Base-by-base conservation (phyloP, 1,140 invertebrate genomes). In the Arion vulgaris region DNA sequence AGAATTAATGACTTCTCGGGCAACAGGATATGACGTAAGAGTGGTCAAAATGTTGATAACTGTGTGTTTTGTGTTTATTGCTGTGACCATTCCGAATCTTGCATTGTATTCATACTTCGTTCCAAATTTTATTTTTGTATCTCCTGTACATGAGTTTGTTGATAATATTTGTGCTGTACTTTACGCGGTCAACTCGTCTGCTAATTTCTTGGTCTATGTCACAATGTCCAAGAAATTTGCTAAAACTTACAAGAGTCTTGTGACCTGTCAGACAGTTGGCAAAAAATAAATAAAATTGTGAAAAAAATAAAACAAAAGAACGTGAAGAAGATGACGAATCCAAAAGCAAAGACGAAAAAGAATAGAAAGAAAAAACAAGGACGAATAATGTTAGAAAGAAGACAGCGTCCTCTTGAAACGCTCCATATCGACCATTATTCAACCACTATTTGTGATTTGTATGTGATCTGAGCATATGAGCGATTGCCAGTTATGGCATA, bases 21-120 rank as follows among this genome's bases (percentile, higher is more conserved):
- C 9, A 34, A 19, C 68, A 13, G 68, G 28, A 36, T 32, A 36
- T 71, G 32, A 71, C n/a, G 68, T 34, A 4, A 71, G 26, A 36
- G 68, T 71, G 9, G 68, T 71, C 32, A 71, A 71, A 71, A 71
- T 71, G 68, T 23, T 71, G 32, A 26, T 71, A 7, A 71, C 68
- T 32, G 68, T 71, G 32, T 71, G 68, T 71, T 34, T 39, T 71
- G 26, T 71, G 15, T 71, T 17, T 26, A 9, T 71, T 26, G 15
- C 38, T 39, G 68, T 71, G 9, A 9, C 68, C 68, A 71, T 71
- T 34, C 68, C 68, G 34, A 71, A 11, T 19, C 32, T 71, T 19
- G 38, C n/a, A 5, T 36, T 71, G n/a, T 71, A 71, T 26, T 71
- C 68, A 26, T 71, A 71, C 26, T 71, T 17, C 34, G 17, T 17